Base-by-base conservation (phyloP, 1,140 invertebrate species). In the Drosophila truncata region DNA sequence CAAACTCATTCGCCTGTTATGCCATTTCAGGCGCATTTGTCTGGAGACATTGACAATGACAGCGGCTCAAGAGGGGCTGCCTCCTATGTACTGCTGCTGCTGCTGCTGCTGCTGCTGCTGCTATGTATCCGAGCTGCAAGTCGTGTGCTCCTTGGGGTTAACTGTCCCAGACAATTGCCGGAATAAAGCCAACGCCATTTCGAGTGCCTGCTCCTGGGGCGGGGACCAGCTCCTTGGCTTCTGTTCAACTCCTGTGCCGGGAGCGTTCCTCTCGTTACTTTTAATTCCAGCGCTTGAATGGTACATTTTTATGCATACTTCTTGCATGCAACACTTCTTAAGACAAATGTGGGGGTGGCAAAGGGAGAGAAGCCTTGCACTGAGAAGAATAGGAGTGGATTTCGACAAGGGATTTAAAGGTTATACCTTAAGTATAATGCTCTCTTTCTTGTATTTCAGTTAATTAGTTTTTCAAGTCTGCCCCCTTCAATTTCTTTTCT, bases 21-120 rank as follows among this genome's bases (percentile, higher is more conserved):
- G 54, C 50, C 73, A 75, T 76, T 76, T 66, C 71, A 66, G 61
- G 39, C 65, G 74, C 65, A 78, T 71, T 73, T 73, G 77, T 77
- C 66, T 66, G 63, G 52, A 80, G 80, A 87, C 80, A 87, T 88
- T 87, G 80, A 78, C 77, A 79, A 65, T 87, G 82, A 79, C 75
- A 75, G 82, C 69, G 50, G 75, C 76, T 72, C 52, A 44, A 50
- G 62, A 57, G 54, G 41, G 27, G 42, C 57, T 23, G 29, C 31
- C 67, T 58, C 31, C 67, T 58, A 41, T 69, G 42, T 50, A 27
- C 23, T 13, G 27, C n/a, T n/a, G n/a, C n/a, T n/a, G n/a, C n/a
- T n/a, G n/a, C n/a, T n/a, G n/a, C n/a, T n/a, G n/a, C n/a, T n/a
- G n/a, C n/a, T n/a, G 27, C 27, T 27, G 33, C 29, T 25, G 18